Base-by-base conservation (phyloP, 1,140 invertebrate genomes). In the Drosophila micromelanica region DNA sequence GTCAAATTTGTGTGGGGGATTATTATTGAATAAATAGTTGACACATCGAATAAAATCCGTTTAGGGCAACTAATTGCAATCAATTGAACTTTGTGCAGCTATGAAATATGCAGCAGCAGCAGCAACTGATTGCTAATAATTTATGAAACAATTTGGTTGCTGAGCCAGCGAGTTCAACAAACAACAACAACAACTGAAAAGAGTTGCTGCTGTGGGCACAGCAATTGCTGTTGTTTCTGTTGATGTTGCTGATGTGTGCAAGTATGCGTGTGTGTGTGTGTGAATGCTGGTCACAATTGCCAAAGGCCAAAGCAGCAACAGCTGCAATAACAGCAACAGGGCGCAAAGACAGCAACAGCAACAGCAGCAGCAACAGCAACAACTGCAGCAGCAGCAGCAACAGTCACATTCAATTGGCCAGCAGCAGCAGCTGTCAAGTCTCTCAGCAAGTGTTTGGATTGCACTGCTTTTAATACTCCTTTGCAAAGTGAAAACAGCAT, bases 61-160 rank as follows among this genome's bases (percentile, higher is more conserved):
- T 86, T 71, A 74, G 68, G 85, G 59, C 78, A 78, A 68, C 74
- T 78, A 86, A 85, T 85, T 80, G 69, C 79, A 71, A 62, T 40
- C 70, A 78, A 78, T 81, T 81, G 64, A 78, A 59, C 79, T 65
- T 52, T 59, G 42, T 46, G 55, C 11, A 23, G n/a, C n/a, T 0
- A 27, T 6, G 2, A 57, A 54, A 23, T 9, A 23, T 15, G 5
- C 52, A 57, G 8, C 49, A 42, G 2, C 46, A n/a, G 30, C 63
- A 38, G 49, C 69, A 65, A 63, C 13, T 48, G 17, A 48, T 75
- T 82, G 71, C 48, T 78, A 49, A 82, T 82, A 78, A 76, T 81
- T 73, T 65, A 82, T 78, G 9, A 40, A 63, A 40, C 40, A 62
- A 64, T 60, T 64, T 51, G 48, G 38, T 56, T 57, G 42, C 46